These are phyloP conservation scores for Athripsodes cinereus DNA, from an alignment of 2,888 invertebrate genomes.

Conservation along the genomic window DNA sequence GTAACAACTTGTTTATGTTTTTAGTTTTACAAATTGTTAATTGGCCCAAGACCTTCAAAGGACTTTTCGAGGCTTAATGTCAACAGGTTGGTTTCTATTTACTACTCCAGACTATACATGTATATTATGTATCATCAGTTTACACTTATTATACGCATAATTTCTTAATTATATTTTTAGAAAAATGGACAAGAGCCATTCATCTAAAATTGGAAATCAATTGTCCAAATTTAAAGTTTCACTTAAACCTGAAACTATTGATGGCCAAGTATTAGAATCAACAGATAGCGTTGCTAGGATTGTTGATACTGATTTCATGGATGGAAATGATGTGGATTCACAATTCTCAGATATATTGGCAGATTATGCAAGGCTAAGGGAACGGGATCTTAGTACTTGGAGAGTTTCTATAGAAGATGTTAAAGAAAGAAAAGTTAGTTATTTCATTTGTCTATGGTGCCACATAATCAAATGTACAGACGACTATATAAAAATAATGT, in stretches of 20 bases:
- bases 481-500: no score
- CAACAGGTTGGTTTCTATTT: conserved; percentile 2
- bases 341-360: conserved; percentile 42
- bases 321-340: conserved; percentile 34
- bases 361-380: conserved; percentile 39
- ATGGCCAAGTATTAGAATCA: conserved; percentile 44
- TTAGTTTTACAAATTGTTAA: conserved; percentile 66
- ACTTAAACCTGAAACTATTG: conserved; percentile 48
- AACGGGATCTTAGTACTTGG: conserved; percentile 61
- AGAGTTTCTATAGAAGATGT: conserved; percentile 55
- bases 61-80: conserved; percentile 44
- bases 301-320: conserved; percentile 34
- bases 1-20: conserved; percentile 28
- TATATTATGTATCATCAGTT: no score
- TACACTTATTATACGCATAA: no score
- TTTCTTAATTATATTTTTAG: conserved; percentile 30
- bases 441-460: background rate
- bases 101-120: no score
- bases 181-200: conserved; percentile 36
- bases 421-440: conserved; percentile 36
- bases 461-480: no score
- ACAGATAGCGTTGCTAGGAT: conserved; percentile 30
- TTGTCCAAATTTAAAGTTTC: conserved; percentile 59
- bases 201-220: conserved; percentile 49
- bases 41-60: conserved; percentile 58